Conservation (phyloP, 92 coral and sea anemone species). For the Zoanthus gigantus region DNA sequence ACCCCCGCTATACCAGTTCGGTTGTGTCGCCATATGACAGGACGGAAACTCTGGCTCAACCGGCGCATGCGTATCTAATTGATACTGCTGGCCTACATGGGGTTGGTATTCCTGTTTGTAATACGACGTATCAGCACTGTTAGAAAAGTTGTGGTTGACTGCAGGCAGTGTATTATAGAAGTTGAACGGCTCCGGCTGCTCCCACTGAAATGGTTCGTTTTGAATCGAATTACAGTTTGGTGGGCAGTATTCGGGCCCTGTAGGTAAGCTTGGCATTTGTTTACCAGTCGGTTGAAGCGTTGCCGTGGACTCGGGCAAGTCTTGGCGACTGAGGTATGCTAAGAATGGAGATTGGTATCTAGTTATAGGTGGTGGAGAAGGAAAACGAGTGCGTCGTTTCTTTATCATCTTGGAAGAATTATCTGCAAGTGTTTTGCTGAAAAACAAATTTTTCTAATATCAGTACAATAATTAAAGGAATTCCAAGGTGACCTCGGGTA, state of each 20-base stretch:
- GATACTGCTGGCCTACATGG: constrained; percentile 19
- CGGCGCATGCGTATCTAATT: constrained; percentile 40
- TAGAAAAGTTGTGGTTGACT: constrained; percentile 59
- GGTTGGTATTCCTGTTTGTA: constrained; percentile 2
- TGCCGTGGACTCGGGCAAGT: constrained; percentile 46
- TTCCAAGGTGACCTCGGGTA: too few relatives aligned
- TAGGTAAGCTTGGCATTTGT: constrained; percentile 44
- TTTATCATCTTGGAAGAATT: constrained; percentile 45
- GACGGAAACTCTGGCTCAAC: constrained; percentile 53
- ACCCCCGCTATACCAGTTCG: constrained; percentile 48
- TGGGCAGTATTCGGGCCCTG: constrained; percentile 28
- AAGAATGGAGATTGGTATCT: constrained; percentile 82
- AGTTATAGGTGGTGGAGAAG: constrained; percentile 79
- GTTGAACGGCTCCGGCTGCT: constrained; percentile 61
- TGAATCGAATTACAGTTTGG: constrained; percentile 53
- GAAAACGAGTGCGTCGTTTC: constrained; percentile 64
- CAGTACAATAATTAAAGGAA: too few relatives aligned
- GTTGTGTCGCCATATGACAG: constrained; percentile 62
- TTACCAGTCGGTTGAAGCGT: constrained; percentile 35
- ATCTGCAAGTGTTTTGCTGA: constrained; percentile 31
- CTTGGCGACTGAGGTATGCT: constrained; percentile 66
- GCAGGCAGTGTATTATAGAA: constrained; percentile 63
- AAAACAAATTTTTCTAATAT: too few relatives aligned
- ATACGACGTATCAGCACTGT: constrained; percentile 40
- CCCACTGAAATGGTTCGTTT: constrained; percentile 79